Evolutionary conservation across 2,888 invertebrate genomes (phyloP).

Genomic region (Clanis bilineata): DNA sequence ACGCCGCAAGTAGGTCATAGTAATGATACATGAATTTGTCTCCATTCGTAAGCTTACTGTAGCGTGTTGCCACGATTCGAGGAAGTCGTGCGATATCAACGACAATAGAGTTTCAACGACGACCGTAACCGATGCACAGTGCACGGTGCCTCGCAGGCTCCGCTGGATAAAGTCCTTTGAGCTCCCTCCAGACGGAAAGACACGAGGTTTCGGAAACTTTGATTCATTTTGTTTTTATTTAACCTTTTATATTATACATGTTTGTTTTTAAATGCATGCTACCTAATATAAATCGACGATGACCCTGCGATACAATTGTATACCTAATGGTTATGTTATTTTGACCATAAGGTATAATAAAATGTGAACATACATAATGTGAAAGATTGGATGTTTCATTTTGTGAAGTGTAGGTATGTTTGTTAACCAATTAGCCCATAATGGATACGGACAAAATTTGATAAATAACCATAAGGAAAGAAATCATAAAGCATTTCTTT

Average conservation of each 20-base stretch:
- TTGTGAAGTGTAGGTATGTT: too few species aligned
- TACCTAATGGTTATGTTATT: too few species aligned
- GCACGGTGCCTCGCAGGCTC: slow-evolving; percentile 44
- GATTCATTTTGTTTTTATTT: background rate
- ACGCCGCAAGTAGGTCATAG: background rate
- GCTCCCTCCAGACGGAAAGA: slow-evolving; percentile 55
- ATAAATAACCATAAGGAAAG: too few species aligned
- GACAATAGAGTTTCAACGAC: slow-evolving; percentile 58
- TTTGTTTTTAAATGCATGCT: background rate
- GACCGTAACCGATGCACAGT: too few species aligned
- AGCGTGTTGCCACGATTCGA: slow-evolving; percentile 37
- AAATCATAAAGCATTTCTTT: too few species aligned
- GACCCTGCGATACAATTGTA: too few species aligned
- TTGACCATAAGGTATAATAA: too few species aligned
- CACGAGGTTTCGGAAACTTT: slow-evolving; percentile 43
- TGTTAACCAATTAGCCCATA: too few species aligned
- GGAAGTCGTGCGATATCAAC: slow-evolving; percentile 51
- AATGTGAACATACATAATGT: too few species aligned
- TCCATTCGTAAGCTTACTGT: slow-evolving; percentile 18
- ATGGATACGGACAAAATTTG: too few species aligned
- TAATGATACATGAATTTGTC: background rate
- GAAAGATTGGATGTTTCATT: too few species aligned
- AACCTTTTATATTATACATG: background rate
- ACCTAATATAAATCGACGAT: too few species aligned
- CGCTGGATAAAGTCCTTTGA: slow-evolving; percentile 60